Evolutionary conservation across 2,888 invertebrate species (phyloP).

Genomic region (Baccha elongata): DNA sequence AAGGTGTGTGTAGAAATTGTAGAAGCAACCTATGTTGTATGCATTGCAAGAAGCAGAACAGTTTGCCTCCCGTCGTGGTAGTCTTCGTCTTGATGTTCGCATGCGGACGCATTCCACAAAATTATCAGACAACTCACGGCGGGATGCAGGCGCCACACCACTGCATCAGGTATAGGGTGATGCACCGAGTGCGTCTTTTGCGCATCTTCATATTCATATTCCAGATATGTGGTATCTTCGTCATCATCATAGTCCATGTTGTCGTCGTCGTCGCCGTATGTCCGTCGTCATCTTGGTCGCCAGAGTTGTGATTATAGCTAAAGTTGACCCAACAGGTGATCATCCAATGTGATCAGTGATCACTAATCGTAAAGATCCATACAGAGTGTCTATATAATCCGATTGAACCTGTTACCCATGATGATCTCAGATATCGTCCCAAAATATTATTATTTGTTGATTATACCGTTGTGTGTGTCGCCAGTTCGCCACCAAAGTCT

Average conservation of each 20-base stretch:
- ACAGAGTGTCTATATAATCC: conserved; percentile 50
- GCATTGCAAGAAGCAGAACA: conserved; percentile 25
- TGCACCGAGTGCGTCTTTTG: conserved; percentile 56
- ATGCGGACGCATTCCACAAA: conserved; percentile 73
- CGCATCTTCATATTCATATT: conserved; percentile 70
- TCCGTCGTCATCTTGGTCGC: conserved; percentile 74
- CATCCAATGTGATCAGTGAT: conserved; percentile 53
- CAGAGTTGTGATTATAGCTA: conserved; percentile 31
- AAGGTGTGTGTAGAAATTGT: no score
- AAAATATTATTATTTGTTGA: conserved; percentile 39
- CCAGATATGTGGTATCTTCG: conserved; percentile 53
- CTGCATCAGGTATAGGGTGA: conserved; percentile 68
- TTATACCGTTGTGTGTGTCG: conserved; percentile 67
- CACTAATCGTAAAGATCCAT: conserved; percentile 42
- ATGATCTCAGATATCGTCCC: conserved; percentile 57
- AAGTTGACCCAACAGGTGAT: conserved; percentile 66
- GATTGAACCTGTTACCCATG: conserved; percentile 30
- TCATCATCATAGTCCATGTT: conserved; percentile 44
- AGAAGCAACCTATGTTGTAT: not conserved
- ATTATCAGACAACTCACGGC: conserved; percentile 82
- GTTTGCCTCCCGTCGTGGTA: conserved; percentile 13
- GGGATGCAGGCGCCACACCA: conserved; percentile 82
- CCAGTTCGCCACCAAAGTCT: conserved; percentile 61
- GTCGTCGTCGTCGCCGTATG: conserved; percentile 62
- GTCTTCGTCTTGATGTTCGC: conserved; percentile 45